A percentile compares a stretch with the other conserved stretches of the same genome.
Evolutionary conservation across 2,888 invertebrate genomes (phyloP).

Genomic region (Physocephala rufipes): DNA sequence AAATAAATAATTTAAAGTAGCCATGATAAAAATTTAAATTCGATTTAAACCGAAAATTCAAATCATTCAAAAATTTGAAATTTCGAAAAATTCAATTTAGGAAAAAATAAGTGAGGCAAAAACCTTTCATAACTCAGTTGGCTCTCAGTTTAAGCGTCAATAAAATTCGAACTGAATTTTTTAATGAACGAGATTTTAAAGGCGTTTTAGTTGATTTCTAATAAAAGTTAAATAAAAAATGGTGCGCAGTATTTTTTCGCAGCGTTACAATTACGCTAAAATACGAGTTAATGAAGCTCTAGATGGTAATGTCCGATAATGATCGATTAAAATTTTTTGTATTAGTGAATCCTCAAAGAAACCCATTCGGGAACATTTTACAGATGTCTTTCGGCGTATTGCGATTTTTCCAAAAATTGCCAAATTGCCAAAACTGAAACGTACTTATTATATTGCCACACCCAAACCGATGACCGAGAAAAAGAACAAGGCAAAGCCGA

Average conservation of each 20-base stretch:
- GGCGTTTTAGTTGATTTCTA: background rate
- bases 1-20: no score
- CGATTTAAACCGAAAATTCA: no score
- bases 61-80: no score
- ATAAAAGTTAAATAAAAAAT: slow-evolving; percentile 42
- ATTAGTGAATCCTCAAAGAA: no score
- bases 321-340: background rate
- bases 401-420: slow-evolving; percentile 53
- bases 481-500: slow-evolving; percentile 43
- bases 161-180: slow-evolving; percentile 20
- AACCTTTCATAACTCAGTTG: slow-evolving; percentile 27
- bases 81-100: no score
- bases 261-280: slow-evolving; percentile 51
- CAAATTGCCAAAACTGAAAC: slow-evolving; percentile 47
- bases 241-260: slow-evolving; percentile 57
- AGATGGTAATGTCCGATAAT: slow-evolving; percentile 48
- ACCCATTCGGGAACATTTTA: background rate
- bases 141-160: slow-evolving; percentile 43
- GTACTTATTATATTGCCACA: slow-evolving; percentile 45
- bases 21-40: no score
- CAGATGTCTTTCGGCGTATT: slow-evolving; percentile 51
- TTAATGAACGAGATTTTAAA: slow-evolving; percentile 17
- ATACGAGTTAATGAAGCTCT: slow-evolving; percentile 51
- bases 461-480: slow-evolving; percentile 44
- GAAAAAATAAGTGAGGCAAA: no score